A percentile compares a stretch with the other conserved stretches of the same genome.
Evolutionary conservation across 2,113 vertebrate genomes (phyloP).

Genomic region (Sialia sialis): DNA sequence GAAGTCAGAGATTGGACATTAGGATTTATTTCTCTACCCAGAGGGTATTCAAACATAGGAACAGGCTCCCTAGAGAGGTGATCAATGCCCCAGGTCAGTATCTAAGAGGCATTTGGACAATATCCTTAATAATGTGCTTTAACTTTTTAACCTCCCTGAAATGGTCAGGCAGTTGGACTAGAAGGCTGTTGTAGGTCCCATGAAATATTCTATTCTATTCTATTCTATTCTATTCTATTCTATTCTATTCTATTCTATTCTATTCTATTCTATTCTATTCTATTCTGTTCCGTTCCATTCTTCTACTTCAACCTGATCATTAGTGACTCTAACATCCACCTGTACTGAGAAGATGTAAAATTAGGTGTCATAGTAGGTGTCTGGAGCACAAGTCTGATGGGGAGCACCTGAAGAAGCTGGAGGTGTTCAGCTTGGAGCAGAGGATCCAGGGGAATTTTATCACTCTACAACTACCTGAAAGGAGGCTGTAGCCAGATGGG

Average conservation of each 20-base stretch:
- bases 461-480: background rate
- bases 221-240: background rate
- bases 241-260: background rate
- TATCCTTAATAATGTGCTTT: background rate
- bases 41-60: background rate
- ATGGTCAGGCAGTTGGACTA: background rate
- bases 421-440: background rate
- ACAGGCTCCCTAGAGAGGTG: background rate
- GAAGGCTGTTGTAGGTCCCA: background rate
- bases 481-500: background rate
- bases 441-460: rapidly evolving
- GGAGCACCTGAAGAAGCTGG: background rate
- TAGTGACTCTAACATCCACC: background rate
- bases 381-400: background rate
- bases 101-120: background rate
- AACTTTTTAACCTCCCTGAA: background rate
- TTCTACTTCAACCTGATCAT: background rate
- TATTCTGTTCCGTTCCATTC: background rate
- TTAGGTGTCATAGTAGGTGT: background rate
- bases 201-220: background rate
- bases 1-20: background rate
- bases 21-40: background rate
- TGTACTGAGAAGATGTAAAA: background rate
- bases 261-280: background rate
- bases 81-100: background rate